A percentile compares a stretch with the other conserved stretches of the same genome.
Evolutionary conservation across 2,797 vertebrate species (phyloP).

Genomic region (Aotus griseimembra): DNA sequence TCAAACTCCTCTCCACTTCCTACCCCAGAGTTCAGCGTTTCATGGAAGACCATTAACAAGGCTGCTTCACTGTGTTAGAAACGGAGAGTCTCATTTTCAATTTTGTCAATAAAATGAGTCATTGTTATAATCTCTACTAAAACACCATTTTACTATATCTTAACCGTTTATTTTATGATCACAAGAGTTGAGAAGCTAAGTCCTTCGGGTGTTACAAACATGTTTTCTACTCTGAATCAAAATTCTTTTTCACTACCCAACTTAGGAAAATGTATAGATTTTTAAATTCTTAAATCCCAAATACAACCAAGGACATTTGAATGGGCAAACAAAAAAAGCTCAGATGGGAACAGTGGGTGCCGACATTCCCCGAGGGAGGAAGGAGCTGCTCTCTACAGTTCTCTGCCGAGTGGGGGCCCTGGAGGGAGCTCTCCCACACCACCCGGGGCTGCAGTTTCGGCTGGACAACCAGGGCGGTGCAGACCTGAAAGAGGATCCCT

Average conservation of each 20-base stretch:
- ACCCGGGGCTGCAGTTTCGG: background rate
- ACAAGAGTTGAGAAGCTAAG: background rate
- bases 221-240: background rate
- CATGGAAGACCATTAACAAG: background rate
- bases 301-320: too few species aligned
- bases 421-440: slow-evolving; percentile 46
- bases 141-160: background rate
- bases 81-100: slow-evolving; percentile 1
- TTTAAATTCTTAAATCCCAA: background rate
- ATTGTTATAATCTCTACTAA: background rate
- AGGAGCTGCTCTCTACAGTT: background rate
- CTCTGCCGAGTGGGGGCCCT: background rate
- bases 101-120: background rate
- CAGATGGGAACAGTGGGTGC: background rate
- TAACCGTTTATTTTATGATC: background rate
- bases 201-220: background rate
- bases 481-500: slow-evolving; percentile 63
- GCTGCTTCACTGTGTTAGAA: background rate
- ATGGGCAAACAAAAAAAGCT: too few species aligned
- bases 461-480: slow-evolving; percentile 57
- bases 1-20: slow-evolving; percentile 38
- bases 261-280: background rate
- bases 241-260: background rate
- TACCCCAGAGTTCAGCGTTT: slow-evolving; percentile 29
- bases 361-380: slow-evolving; percentile 28